Base-by-base conservation (phyloP, 2,888 invertebrate genomes). In the Microplitis deprimator region DNA sequence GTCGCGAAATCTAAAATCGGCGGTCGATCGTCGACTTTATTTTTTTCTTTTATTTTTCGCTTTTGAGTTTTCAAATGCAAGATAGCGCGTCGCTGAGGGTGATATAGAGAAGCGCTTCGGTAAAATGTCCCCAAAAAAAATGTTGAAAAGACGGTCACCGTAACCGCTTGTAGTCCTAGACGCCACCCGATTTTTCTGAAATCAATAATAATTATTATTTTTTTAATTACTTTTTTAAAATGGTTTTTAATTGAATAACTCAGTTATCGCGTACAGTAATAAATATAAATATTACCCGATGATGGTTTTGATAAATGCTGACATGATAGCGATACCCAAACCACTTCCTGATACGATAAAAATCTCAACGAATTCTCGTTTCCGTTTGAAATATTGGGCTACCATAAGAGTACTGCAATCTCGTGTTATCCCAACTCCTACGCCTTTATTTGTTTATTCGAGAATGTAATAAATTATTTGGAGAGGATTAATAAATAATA, bases 361-460 rank as follows among this genome's bases (percentile, higher is more conserved):
- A 86, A 97, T 96, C 90, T 97, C 97, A 72, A 96, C 96, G 83
- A 96, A 92, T 90, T 97, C 96, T 79, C 97, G 91, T 84, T 94
- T 92, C 81, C 95, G 90, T 88, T 96, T 96, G 92, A 97, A 97
- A 91, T 97, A 97, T 89, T 96, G 96, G 62, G 96, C 96, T 79
- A 97, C 95, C 96, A 97, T 96, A 84, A 97, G 91, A 64, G 96
- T 96, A 29, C 96, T 95, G 85, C 96, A 96, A 90, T 96, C 96
- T 81, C 96, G 91, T 6, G 96, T 96, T 89, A 97, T 92, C 61
- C 96, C 96, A 76, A 96, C 96, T 76, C 97, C 97, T 74, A 96
- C 93, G 60, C 96, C 96, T 88, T 41, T 41, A 16, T 20, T 16
- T 75, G 16, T 20, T 68, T 29, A 61, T 67, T 77, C 65, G 13